Evolutionary conservation across 2,797 vertebrate species (phyloP).

Genomic region (Cichlasoma orientale): DNA sequence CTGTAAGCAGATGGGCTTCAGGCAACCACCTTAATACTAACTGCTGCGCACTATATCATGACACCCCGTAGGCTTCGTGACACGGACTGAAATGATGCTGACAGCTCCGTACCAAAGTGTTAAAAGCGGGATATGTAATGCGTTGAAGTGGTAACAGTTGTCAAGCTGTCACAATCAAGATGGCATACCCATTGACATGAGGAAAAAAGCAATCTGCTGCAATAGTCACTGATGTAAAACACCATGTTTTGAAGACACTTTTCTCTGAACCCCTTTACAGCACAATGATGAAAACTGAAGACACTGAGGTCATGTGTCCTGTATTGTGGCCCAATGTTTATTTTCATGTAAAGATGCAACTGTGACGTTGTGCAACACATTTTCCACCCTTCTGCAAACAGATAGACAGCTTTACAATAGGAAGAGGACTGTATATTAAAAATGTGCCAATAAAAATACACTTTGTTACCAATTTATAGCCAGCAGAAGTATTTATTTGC

Average conservation of each 20-base stretch:
- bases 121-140: constrained; percentile 15
- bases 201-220: constrained; percentile 5
- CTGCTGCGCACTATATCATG: constrained; percentile 15
- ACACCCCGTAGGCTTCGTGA: constrained; percentile 25
- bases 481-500: background rate
- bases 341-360: background rate
- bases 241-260: background rate
- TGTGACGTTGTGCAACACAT: background rate
- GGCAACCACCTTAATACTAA: constrained; percentile 15
- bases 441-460: background rate
- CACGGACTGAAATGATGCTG: background rate
- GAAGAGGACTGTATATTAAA: background rate
- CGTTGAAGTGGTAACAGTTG: constrained; percentile 10
- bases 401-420: background rate
- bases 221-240: constrained; percentile 10
- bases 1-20: constrained; percentile 39
- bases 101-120: constrained; percentile 10
- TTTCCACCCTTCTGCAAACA: background rate
- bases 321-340: background rate
- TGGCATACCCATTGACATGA: constrained; percentile 21
- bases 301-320: background rate
- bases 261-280: background rate
- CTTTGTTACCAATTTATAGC: background rate
- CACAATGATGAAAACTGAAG: background rate
- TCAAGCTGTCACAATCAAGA: constrained; percentile 39